These are phyloP conservation scores for Rhogogaster chlorosoma DNA, from an alignment of 2,888 invertebrate species.

Conservation along the genomic window DNA sequence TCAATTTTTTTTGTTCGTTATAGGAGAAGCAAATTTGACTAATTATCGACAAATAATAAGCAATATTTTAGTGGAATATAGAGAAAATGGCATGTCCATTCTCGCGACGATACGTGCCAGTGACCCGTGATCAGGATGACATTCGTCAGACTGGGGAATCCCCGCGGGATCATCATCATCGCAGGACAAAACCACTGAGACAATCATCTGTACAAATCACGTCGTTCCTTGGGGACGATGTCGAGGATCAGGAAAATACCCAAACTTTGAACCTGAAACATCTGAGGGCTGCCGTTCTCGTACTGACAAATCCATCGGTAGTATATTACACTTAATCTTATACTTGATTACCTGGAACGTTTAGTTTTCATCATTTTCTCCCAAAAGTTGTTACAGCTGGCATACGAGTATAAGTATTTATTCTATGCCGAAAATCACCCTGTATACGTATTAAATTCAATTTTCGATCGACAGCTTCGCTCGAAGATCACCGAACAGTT, in stretches of 20 bases:
- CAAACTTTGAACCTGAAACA: slow-evolving; percentile 88
- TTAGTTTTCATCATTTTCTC: neutral
- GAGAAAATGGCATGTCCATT: slow-evolving; percentile 74
- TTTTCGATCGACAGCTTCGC: neutral
- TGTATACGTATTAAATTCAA: neutral
- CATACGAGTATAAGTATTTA: too few relatives aligned
- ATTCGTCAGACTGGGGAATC: slow-evolving; percentile 53
- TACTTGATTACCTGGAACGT: neutral
- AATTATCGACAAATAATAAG: neutral
- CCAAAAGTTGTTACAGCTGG: too few relatives aligned
- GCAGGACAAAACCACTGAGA: slow-evolving; percentile 76
- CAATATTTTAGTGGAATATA: too few relatives aligned
- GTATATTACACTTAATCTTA: too few relatives aligned
- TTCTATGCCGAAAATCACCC: neutral
- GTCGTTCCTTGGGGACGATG: slow-evolving; percentile 79
- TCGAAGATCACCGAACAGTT: neutral
- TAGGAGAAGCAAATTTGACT: neutral
- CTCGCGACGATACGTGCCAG: slow-evolving; percentile 63
- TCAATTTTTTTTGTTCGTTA: too few relatives aligned
- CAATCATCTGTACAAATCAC: slow-evolving; percentile 85
- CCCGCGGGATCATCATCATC: slow-evolving; percentile 47
- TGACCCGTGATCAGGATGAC: slow-evolving; percentile 59
- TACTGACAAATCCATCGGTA: slow-evolving; percentile 91
- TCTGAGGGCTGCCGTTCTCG: slow-evolving; percentile 89
- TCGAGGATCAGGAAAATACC: slow-evolving; percentile 82